These are phyloP conservation scores for Linnaemya tessellans DNA, from an alignment of 2,888 invertebrate genomes.

Conservation along the genomic window DNA sequence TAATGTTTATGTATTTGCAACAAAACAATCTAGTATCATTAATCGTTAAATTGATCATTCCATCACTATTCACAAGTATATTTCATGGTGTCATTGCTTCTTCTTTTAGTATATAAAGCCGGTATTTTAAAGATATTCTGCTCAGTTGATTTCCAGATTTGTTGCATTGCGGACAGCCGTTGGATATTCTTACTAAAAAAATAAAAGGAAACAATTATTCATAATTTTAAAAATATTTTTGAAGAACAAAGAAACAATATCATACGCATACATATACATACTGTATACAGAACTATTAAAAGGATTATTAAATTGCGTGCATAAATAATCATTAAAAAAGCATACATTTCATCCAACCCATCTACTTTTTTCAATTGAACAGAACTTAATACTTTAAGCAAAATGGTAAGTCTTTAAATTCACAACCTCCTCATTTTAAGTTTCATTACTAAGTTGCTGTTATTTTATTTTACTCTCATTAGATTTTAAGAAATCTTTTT, in stretches of 20 bases:
- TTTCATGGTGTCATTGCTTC: neutral
- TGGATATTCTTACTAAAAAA: conserved; percentile 65
- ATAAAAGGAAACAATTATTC: neutral
- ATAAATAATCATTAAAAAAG: conserved; percentile 46
- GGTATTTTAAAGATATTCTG: conserved; percentile 57
- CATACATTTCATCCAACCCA: conserved; percentile 9
- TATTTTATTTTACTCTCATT: neutral
- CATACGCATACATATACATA: neutral
- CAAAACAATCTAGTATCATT: too few relatives aligned
- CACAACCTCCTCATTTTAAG: neutral
- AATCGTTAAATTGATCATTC: too few relatives aligned
- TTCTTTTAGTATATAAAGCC: conserved; percentile 75
- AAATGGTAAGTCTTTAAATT: conserved; percentile 71
- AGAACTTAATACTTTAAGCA: conserved; percentile 35
- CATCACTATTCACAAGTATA: too few relatives aligned
- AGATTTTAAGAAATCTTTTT: neutral
- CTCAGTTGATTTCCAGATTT: conserved; percentile 82
- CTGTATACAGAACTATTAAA: conserved; percentile 32
- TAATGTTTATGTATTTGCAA: too few relatives aligned
- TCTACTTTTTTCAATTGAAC: conserved; percentile 1
- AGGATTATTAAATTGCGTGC: conserved; percentile 49
- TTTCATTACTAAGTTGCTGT: conserved; percentile 2
- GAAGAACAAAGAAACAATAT: conserved; percentile 13
- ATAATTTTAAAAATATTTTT: neutral
- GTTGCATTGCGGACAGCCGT: conserved; percentile 82